phyloP scores from a whole-genome alignment of 2,888 invertebrate genomes.

The Tiliacea citrago region DNA sequence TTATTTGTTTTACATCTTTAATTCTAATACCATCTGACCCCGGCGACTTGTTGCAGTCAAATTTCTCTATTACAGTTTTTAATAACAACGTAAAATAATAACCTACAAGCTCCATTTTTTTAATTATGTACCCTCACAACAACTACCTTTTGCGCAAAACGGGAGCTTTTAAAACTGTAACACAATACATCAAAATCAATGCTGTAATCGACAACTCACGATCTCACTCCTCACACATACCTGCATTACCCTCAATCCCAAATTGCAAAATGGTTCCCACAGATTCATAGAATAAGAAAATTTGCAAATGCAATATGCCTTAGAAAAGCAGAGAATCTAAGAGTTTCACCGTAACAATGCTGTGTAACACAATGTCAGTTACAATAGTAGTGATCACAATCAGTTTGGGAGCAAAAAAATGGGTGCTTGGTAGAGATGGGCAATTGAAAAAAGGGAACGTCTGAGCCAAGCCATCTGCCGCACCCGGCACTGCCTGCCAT shows the following conservation, averaged over 20 bases:
- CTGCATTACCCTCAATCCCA: slow-evolving; percentile 73
- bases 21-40: too few species aligned
- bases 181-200: slow-evolving; percentile 64
- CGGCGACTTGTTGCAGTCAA: too few species aligned
- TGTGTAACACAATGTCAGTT: slow-evolving; percentile 78
- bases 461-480: slow-evolving; percentile 81
- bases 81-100: too few species aligned
- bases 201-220: slow-evolving; percentile 61
- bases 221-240: slow-evolving; percentile 48
- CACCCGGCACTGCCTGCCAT: slow-evolving; percentile 79
- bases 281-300: slow-evolving; percentile 79
- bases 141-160: slow-evolving; percentile 45
- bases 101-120: slow-evolving; percentile 39
- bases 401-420: slow-evolving; percentile 82
- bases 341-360: slow-evolving; percentile 83
- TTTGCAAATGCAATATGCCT: slow-evolving; percentile 79
- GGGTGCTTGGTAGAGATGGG: slow-evolving; percentile 79
- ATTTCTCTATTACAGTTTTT: too few species aligned
- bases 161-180: slow-evolving; percentile 61
- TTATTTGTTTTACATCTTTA: too few species aligned
- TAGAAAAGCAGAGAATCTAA: slow-evolving; percentile 78
- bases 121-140: slow-evolving; percentile 48
- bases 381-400: slow-evolving; percentile 86
- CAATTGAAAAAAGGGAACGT: slow-evolving; percentile 87
- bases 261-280: slow-evolving; percentile 81